Evolutionary conservation across 1,140 invertebrate genomes (phyloP).

Genomic region (Eriosoma lanigerum): DNA sequence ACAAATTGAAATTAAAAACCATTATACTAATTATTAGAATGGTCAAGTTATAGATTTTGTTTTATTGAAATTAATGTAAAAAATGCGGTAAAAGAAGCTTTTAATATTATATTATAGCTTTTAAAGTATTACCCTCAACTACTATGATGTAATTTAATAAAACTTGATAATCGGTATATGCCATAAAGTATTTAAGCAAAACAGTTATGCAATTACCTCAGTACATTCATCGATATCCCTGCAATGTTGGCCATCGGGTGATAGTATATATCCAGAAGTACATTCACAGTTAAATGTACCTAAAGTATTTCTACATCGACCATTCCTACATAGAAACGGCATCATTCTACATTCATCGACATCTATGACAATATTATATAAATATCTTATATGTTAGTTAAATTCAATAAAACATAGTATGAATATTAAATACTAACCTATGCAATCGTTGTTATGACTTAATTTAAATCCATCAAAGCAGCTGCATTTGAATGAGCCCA

Average conservation of each 20-base stretch:
- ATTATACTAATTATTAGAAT: too few relatives aligned
- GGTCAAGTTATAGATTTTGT: too few relatives aligned
- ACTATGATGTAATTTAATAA: too few relatives aligned
- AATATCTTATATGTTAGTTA: too few relatives aligned
- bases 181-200: background rate
- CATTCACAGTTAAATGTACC: slow-evolving; percentile 85
- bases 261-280: slow-evolving; percentile 73
- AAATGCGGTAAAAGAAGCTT: too few relatives aligned
- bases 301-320: slow-evolving; percentile 75
- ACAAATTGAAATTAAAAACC: too few relatives aligned
- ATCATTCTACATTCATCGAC: slow-evolving; percentile 82
- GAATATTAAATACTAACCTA: slow-evolving; percentile 63
- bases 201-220: slow-evolving; percentile 60
- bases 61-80: too few relatives aligned
- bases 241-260: slow-evolving; percentile 69
- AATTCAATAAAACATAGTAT: too few relatives aligned
- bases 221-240: slow-evolving; percentile 70
- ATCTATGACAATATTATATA: slow-evolving; percentile 61
- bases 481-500: slow-evolving; percentile 76
- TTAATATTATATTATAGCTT: too few relatives aligned
- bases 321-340: slow-evolving; percentile 78
- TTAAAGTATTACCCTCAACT: too few relatives aligned
- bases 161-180: too few relatives aligned
- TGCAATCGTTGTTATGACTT: slow-evolving; percentile 82
- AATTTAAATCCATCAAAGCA: slow-evolving; percentile 80